Evolutionary conservation across 2,888 invertebrate genomes (phyloP).

Genomic region (Rhagonycha lutea): DNA sequence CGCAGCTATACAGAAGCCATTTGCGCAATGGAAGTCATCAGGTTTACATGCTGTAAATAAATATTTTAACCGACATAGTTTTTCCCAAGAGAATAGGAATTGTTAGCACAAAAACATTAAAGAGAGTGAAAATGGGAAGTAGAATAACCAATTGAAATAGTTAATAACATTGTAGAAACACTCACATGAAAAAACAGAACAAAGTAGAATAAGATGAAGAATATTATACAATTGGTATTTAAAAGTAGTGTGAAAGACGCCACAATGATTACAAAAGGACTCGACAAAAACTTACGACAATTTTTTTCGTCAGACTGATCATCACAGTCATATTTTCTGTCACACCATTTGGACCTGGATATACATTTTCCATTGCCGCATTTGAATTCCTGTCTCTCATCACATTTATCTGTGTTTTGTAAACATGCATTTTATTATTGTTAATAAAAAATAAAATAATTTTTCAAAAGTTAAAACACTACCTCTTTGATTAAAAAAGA

Average conservation of each 20-base stretch:
- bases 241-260: constrained; percentile 13
- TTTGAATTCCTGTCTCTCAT: constrained; percentile 58
- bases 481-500: neutral
- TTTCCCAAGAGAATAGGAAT: neutral
- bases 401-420: constrained; percentile 32
- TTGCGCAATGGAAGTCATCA: constrained; percentile 53
- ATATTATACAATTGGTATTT: constrained; percentile 3
- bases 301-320: constrained; percentile 67
- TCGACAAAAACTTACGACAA: constrained; percentile 68
- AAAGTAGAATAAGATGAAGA: constrained; percentile 17
- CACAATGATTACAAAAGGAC: constrained; percentile 14
- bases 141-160: constrained; percentile 6
- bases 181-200: neutral
- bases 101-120: constrained; percentile 13
- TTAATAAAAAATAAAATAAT: constrained; percentile 7
- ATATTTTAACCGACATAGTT: constrained; percentile 17
- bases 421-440: constrained; percentile 24
- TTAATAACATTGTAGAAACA: constrained; percentile 11
- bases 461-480: neutral
- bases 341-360: constrained; percentile 69
- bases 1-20: constrained; percentile 52
- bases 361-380: constrained; percentile 78
- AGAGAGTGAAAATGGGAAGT: constrained; percentile 7
- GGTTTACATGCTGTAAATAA: constrained; percentile 43
- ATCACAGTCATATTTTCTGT: constrained; percentile 72